Evolutionary conservation across 2,888 invertebrate genomes (phyloP), one percentile per base, ranked within the genome.

Genomic region (Litoditis marina): DNA sequence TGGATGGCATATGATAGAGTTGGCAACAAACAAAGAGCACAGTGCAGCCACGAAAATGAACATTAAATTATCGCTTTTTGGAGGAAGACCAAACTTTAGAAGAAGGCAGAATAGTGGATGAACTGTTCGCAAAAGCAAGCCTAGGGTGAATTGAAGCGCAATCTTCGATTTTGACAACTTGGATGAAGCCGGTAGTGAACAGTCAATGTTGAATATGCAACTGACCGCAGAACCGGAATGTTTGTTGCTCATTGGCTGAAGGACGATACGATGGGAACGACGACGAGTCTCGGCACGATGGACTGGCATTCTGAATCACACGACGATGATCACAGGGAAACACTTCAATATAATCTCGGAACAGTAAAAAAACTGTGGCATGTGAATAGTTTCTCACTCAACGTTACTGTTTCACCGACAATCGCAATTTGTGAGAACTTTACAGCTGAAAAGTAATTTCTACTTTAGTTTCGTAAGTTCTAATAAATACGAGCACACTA

Each of bases 251-350:
- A 46, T 11, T 25, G 42, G 30, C 22, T 50, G 50, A 5, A 59
- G 28, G 22, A 36, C 22, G 16, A 34, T 28, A 16, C 59, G 59
- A 22, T 59, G 32, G 5, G 59, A 50, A 32, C 59, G 50, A 25
- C 59, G 50, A 27, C 59, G 49, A 30, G 34, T n/a, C 49, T 50
- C 50, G 7, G 16, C 30, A 22, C 11, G 25, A 30, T 46, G 46
- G 7, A 36, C 25, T 44, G 44, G 44, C 25, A 22, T 44, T 25
- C 25, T 6, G 8, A 44, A 44, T 5, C 5, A 8, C 44, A 44
- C 19, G 8, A 22, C 19, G 25, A 39, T 44, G 5, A 44, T n/a
- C n/a, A n/a, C n/a, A n/a, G n/a, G n/a, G n/a, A n/a, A n/a, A n/a
- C n/a, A n/a, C n/a, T n/a, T n/a, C n/a, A n/a, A n/a, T n/a, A n/a